Conservation (phyloP, 2,113 vertebrate genomes). For the Thryonomys swinderianus region DNA sequence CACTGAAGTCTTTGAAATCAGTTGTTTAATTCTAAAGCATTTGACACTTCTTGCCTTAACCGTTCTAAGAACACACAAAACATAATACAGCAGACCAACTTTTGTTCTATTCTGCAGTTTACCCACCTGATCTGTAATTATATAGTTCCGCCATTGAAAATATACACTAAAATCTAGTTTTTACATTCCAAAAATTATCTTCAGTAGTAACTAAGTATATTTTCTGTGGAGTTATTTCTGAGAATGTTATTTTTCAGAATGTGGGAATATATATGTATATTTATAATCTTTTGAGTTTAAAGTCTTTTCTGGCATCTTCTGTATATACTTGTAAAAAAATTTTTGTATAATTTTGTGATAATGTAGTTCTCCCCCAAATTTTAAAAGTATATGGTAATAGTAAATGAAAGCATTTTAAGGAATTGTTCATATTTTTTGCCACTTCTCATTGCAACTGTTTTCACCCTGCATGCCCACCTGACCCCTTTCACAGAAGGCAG, state of each 20-base stretch:
- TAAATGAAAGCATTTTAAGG: constrained; percentile 71
- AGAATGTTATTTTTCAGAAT: constrained; percentile 81
- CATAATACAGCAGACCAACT: constrained; percentile 75
- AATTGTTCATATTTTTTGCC: constrained; percentile 21
- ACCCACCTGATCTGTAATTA: constrained; percentile 80
- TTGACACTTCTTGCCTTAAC: constrained; percentile 82
- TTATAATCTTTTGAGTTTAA: constrained; percentile 82
- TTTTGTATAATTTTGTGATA: constrained; percentile 97
- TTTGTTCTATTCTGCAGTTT: constrained; percentile 68
- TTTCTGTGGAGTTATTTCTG: constrained; percentile 82
- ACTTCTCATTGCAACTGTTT: background rate
- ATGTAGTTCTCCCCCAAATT: constrained; percentile 93
- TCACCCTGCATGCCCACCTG: background rate
- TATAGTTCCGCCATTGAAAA: constrained; percentile 80
- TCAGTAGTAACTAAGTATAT: constrained; percentile 76
- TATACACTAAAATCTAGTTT: constrained; percentile 81
- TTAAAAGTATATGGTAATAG: constrained; percentile 85
- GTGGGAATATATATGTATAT: constrained; percentile 75
- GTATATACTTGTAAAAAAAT: constrained; percentile 92
- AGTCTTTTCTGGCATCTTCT: constrained; percentile 90
- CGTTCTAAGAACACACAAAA: constrained; percentile 58
- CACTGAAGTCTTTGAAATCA: constrained; percentile 75
- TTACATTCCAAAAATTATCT: constrained; percentile 83
- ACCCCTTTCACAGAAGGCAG: background rate
- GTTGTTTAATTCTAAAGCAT: constrained; percentile 76